A percentile compares a stretch with the other conserved stretches of the same genome.
These are phyloP conservation scores for Iphiclides podalirius DNA, from an alignment of 2,888 invertebrate genomes.

Conservation along the genomic window DNA sequence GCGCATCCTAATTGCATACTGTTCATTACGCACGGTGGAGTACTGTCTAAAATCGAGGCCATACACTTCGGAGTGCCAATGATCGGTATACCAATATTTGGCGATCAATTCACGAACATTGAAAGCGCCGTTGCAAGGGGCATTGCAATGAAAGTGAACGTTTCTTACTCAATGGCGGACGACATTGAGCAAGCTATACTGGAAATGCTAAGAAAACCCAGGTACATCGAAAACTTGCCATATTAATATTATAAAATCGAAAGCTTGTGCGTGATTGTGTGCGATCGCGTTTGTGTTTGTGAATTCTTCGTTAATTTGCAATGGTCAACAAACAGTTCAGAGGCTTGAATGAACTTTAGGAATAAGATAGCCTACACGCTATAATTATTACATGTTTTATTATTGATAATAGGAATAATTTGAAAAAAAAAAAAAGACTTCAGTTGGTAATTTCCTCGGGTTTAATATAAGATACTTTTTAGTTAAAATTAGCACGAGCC, in stretches of 20 bases:
- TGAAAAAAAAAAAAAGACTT: too few relatives aligned
- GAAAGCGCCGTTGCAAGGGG: conserved; percentile 44
- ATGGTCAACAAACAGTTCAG: too few relatives aligned
- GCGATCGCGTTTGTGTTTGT: too few relatives aligned
- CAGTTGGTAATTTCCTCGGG: too few relatives aligned
- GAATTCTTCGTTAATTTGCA: too few relatives aligned
- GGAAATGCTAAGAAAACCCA: conserved; percentile 40
- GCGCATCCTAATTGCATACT: conserved; percentile 52
- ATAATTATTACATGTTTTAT: too few relatives aligned
- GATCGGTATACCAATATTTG: conserved; percentile 51
- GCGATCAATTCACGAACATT: conserved; percentile 50
- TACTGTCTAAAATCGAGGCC: conserved; percentile 48
- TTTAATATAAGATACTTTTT: too few relatives aligned
- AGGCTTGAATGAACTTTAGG: too few relatives aligned
- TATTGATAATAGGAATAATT: background rate
- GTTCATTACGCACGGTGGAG: conserved; percentile 53
- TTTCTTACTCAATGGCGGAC: conserved; percentile 37
- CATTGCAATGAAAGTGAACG: conserved; percentile 40
- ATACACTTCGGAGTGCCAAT: conserved; percentile 48
- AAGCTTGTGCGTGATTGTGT: too few relatives aligned
- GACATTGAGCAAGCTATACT: conserved; percentile 42
- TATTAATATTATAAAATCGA: too few relatives aligned
- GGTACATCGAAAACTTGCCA: conserved; percentile 29
- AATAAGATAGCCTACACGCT: too few relatives aligned
- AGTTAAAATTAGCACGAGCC: too few relatives aligned